Evolutionary conservation across 2,113 vertebrate species (phyloP).

Genomic region (Stercorarius parasiticus): DNA sequence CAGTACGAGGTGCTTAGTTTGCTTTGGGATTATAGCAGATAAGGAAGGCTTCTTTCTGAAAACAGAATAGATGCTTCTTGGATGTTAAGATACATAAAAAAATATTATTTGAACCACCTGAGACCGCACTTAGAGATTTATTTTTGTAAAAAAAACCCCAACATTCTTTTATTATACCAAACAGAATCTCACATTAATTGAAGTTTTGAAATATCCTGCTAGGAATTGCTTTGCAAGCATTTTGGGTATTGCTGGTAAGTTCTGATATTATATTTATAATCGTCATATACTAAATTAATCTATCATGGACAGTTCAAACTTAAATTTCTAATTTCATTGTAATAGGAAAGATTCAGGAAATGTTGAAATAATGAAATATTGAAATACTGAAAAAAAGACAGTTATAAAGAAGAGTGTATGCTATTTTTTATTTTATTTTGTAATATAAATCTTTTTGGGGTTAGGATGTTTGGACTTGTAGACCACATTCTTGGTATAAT

Average conservation of each 20-base stretch:
- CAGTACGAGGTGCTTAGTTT: neutral
- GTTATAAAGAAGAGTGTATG: neutral
- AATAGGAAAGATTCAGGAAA: neutral
- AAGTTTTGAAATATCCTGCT: neutral
- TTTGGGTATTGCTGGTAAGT: neutral
- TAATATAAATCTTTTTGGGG: neutral
- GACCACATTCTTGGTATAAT: neutral
- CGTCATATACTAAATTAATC: neutral
- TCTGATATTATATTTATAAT: neutral
- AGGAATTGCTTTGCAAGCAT: neutral
- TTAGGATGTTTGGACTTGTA: neutral
- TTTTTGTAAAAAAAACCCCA: neutral
- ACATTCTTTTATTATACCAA: neutral
- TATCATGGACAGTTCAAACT: neutral
- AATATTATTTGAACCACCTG: neutral
- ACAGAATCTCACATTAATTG: neutral
- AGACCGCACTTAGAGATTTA: neutral
- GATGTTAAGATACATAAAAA: neutral
- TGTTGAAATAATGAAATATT: neutral
- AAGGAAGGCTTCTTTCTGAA: neutral
- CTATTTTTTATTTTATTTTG: neutral
- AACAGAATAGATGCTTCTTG: neutral
- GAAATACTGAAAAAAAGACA: neutral
- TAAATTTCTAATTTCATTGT: neutral
- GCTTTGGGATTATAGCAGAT: slow-evolving; percentile 1